A percentile compares a stretch with the other conserved stretches of the same genome.
Conservation (phyloP, 2,113 vertebrate species). For the Antidorcas marsupialis region DNA sequence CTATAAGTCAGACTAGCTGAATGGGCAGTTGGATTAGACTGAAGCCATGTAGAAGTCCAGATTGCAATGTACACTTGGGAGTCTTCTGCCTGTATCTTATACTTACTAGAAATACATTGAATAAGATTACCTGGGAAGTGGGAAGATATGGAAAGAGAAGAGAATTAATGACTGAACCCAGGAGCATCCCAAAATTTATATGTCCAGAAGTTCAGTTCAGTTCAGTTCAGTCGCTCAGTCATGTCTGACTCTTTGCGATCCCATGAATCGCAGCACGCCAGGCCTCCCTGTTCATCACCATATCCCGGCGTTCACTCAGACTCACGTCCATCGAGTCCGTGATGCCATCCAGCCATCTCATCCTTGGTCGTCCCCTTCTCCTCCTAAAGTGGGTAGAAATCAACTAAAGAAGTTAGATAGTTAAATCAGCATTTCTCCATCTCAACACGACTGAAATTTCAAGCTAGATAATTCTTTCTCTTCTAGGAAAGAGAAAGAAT, state of each 20-base stretch:
- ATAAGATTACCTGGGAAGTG: neutral
- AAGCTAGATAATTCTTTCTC: neutral
- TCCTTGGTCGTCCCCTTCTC: no score
- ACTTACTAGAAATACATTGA: neutral
- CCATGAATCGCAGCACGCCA: no score
- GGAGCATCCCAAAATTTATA: neutral
- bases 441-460: neutral
- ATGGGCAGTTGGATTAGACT: neutral
- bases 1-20: neutral
- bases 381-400: neutral
- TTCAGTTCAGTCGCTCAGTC: no score
- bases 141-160: neutral
- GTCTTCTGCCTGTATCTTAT: neutral
- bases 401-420: neutral
- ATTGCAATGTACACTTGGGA: neutral
- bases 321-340: no score
- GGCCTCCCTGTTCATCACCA: no score
- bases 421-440: neutral
- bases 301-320: no score
- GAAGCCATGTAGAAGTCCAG: neutral
- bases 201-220: neutral
- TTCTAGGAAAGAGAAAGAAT: neutral
- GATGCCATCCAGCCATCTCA: no score
- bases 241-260: no score
- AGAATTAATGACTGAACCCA: neutral